These are phyloP conservation scores for Ophion costatus DNA, from an alignment of 2,888 invertebrate species.

Conservation along the genomic window DNA sequence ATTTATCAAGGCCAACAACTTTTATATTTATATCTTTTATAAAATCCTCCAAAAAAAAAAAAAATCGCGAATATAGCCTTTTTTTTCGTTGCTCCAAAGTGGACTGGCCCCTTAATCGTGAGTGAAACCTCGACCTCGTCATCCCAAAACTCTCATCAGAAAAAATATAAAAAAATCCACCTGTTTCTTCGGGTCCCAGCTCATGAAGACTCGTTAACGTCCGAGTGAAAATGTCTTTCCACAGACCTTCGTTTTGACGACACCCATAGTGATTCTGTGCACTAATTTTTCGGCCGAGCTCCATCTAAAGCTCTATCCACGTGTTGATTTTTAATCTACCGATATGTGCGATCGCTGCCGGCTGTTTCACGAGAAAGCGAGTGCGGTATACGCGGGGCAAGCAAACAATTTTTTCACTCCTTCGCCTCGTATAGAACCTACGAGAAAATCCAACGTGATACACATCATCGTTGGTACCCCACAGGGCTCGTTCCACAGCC, in stretches of 20 bases:
- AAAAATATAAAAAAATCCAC: too few species aligned
- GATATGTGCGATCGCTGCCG: constrained; percentile 66
- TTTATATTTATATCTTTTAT: too few species aligned
- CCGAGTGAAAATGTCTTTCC: neutral
- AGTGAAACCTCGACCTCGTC: too few species aligned
- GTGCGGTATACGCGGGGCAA: neutral
- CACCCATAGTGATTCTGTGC: neutral
- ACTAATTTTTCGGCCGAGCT: neutral
- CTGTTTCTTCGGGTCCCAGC: too few species aligned
- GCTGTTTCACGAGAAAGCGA: constrained; percentile 72
- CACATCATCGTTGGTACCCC: constrained; percentile 50
- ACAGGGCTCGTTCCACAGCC: constrained; percentile 71
- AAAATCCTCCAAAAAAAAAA: too few species aligned
- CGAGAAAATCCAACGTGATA: constrained; percentile 61
- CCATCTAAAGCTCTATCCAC: constrained; percentile 68
- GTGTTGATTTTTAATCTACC: constrained; percentile 69
- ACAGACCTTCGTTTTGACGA: neutral
- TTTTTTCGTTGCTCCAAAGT: too few species aligned
- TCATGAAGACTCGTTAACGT: neutral
- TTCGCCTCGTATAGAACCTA: constrained; percentile 20
- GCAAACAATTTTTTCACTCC: constrained; percentile 9
- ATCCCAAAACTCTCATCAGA: too few species aligned
- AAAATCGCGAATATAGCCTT: too few species aligned
- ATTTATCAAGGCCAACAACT: too few species aligned
- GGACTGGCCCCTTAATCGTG: too few species aligned